Evolutionary conservation across 64 coral and sea anemone species (phyloP).

Genomic region (Dendronephthya gigantea): DNA sequence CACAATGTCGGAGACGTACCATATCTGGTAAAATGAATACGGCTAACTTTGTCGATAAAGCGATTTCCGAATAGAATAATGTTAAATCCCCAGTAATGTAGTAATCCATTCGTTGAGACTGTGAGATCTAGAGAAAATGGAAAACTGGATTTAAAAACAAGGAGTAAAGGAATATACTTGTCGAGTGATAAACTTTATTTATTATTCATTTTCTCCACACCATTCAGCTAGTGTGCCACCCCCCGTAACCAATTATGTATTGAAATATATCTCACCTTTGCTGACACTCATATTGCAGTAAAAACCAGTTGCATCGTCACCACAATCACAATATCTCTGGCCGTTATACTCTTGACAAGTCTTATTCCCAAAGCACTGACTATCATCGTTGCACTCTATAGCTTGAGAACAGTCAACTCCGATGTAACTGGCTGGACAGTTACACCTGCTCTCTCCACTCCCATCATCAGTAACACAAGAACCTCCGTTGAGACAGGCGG

Average conservation of each 20-base stretch:
- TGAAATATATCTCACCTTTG: background rate
- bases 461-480: background rate
- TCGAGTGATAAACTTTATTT: too few relatives aligned
- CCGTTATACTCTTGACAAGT: background rate
- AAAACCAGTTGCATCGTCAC: background rate
- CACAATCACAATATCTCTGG: background rate
- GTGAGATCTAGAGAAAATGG: background rate
- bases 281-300: background rate
- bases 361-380: background rate
- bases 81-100: background rate
- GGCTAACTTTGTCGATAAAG: background rate
- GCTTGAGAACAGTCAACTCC: background rate
- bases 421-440: background rate
- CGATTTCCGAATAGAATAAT: background rate
- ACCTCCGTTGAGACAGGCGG: background rate
- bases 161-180: too few relatives aligned
- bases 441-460: background rate
- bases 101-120: background rate
- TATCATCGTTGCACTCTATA: background rate
- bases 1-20: background rate
- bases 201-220: too few relatives aligned
- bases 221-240: too few relatives aligned
- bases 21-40: background rate
- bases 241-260: too few relatives aligned
- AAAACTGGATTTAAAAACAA: too few relatives aligned